Evolutionary conservation across 1,140 invertebrate genomes (phyloP).

Genomic region (Eupristina koningsbergeri): DNA sequence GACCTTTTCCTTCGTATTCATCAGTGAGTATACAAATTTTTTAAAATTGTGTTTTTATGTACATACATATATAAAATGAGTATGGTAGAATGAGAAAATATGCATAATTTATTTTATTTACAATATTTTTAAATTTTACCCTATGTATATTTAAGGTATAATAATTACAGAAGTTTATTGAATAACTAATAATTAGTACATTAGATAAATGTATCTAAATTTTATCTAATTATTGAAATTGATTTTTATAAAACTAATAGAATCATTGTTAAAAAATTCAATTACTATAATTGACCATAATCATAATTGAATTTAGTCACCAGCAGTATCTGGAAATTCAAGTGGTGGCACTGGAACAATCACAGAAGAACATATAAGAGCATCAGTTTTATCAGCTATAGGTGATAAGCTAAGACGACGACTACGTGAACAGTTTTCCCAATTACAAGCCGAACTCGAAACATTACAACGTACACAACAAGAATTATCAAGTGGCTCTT

Average conservation of each 20-base stretch:
- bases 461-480: constrained; percentile 90
- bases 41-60: not conserved
- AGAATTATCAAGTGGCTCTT: constrained; percentile 90
- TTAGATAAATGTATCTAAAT: no score
- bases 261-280: not conserved
- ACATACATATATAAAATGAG: no score
- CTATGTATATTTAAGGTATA: no score
- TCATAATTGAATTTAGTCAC: constrained; percentile 62
- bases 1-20: constrained; percentile 62
- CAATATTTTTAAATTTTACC: no score
- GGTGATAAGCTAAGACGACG: constrained; percentile 93
- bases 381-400: constrained; percentile 93
- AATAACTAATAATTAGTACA: no score
- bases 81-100: no score
- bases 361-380: constrained; percentile 94
- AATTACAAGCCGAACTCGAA: constrained; percentile 93
- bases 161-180: no score
- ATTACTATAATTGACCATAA: not conserved
- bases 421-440: constrained; percentile 90
- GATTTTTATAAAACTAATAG: no score
- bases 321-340: constrained; percentile 70
- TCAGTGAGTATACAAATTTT: constrained; percentile 53
- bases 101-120: no score
- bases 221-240: no score
- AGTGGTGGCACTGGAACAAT: constrained; percentile 83